Evolutionary conservation across 2,888 invertebrate species (phyloP), one percentile per base, ranked within the genome.

Genomic region (Clunio marinus): DNA sequence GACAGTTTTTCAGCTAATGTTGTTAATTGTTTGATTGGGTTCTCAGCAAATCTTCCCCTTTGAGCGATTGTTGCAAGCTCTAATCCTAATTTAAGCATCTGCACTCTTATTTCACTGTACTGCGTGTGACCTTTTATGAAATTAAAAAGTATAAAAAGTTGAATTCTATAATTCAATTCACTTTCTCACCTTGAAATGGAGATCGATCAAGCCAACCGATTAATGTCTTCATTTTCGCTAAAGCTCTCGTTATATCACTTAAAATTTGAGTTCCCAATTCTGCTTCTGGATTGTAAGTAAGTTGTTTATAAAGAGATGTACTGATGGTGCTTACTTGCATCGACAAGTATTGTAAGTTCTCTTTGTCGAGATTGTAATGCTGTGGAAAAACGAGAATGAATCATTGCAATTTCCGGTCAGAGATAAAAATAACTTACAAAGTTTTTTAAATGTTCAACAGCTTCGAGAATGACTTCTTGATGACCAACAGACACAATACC

Each of bases 41-140:
- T 87, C 74, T 93, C 92, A 0, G 91, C 91, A 80, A 95, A 93
- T 71, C 90, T 86, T 77, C 94, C 96, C 45, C 93, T 83, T 78
- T 93, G 93, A n/a, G 93, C 93, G 74, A 88, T 88, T 5, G 91
- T 91, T 22, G 95, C 93, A 81, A 96, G 88, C 78, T 93, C 91
- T 72, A 95, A 82, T 46, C 93, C 88, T 71, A 91, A 80, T 75
- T 87, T 85, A 72, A 95, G 82, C 73, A 96, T 82, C 74, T 86
- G 85, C 63, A 83, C 83, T 73, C 91, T 86, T 65, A 86, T 84
- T 69, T 87, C 85, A 59, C 84, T 84, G 74, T 91, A 91, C 72
- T 87, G 86, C 70, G 85, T 74, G 79, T 88, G 80, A 73, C 84
- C 83, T 77, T n/a, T n/a, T n/a, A n/a, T n/a, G n/a, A n/a, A n/a